Conservation (phyloP, 2,797 vertebrate species). For the Echiichthys vipera region DNA sequence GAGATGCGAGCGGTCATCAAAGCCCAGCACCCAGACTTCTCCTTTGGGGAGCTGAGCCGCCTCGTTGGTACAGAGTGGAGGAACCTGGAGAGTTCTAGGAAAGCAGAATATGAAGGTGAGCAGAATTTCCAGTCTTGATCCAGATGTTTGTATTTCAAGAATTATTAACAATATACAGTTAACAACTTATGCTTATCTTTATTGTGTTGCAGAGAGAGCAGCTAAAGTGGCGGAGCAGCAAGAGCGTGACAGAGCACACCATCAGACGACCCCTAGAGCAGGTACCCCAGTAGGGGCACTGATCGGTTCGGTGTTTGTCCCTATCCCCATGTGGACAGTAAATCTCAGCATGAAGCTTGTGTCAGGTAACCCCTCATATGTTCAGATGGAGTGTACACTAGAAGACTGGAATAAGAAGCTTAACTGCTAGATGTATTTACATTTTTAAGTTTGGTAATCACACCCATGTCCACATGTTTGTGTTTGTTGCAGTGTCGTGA, state of each 20-base stretch:
- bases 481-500: constrained; percentile 13
- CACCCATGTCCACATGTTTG: constrained; percentile 35
- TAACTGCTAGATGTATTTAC: constrained; percentile 75
- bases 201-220: constrained; percentile 91
- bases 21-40: constrained; percentile 97
- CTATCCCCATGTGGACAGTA: constrained; percentile 98
- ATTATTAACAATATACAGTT: background rate
- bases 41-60: constrained; percentile 97
- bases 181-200: background rate
- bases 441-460: constrained; percentile 38
- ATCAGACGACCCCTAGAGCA: constrained; percentile 95
- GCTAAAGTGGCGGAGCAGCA: constrained; percentile 99
- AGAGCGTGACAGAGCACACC: constrained; percentile 96
- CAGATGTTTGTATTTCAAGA: background rate
- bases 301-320: constrained; percentile 97
- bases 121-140: background rate
- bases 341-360: constrained; percentile 97
- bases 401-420: constrained; percentile 82
- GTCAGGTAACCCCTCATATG: constrained; percentile 94
- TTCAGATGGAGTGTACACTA: constrained; percentile 71
- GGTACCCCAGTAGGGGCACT: constrained; percentile 97
- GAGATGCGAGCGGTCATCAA: constrained; percentile 99
- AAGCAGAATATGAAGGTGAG: constrained; percentile 98
- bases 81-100: constrained; percentile 95
- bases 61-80: constrained; percentile 99